Evolutionary conservation across 2,888 invertebrate genomes (phyloP).

Genomic region (Criorhina ranunculi): DNA sequence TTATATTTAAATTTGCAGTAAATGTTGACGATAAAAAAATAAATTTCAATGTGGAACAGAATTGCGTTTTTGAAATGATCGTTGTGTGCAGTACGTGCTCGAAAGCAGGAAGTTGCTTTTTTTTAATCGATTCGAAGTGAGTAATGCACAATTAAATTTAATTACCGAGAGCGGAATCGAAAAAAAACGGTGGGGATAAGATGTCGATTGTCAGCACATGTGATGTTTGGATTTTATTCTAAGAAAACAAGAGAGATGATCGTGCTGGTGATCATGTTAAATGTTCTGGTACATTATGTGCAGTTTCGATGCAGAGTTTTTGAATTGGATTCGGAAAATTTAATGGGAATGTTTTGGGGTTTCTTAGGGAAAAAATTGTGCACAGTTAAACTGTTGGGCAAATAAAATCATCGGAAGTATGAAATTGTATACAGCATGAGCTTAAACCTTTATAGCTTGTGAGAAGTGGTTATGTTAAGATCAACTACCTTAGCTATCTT

Average conservation of each 20-base stretch:
- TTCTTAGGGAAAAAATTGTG: too few species aligned
- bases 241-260: not conserved
- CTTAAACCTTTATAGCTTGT: too few species aligned
- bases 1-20: constrained; percentile 36
- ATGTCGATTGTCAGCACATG: not conserved
- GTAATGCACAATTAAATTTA: constrained; percentile 14
- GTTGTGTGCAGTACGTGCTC: constrained; percentile 45
- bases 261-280: not conserved
- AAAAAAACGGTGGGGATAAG: not conserved
- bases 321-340: not conserved
- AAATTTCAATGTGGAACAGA: not conserved
- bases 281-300: not conserved
- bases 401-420: too few species aligned
- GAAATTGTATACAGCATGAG: too few species aligned
- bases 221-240: not conserved
- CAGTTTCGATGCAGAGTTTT: not conserved
- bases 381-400: too few species aligned
- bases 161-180: not conserved
- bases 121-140: constrained; percentile 13
- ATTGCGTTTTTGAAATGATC: constrained; percentile 19
- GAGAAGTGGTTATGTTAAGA: too few species aligned
- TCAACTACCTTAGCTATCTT: too few species aligned
- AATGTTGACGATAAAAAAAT: constrained; percentile 2
- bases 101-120: constrained; percentile 57
- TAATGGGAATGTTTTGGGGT: not conserved